Percentiles rank a stretch among this genome's conserved stretches.
These are phyloP conservation scores for Drosophila miranda DNA, from an alignment of 1,140 invertebrate species.

Conservation along the genomic window DNA sequence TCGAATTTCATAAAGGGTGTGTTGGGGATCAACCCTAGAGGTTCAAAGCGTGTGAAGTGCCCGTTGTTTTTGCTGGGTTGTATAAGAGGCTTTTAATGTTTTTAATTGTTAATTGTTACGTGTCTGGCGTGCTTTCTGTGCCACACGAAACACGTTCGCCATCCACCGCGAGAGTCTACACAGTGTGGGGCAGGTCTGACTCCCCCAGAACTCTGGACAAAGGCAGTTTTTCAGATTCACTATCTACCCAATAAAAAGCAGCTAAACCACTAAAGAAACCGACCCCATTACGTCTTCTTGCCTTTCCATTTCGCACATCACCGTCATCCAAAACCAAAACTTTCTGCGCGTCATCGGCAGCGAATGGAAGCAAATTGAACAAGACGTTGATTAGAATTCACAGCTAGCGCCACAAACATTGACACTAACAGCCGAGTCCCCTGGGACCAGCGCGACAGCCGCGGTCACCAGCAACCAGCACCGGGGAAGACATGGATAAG, in stretches of 20 bases:
- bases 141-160: conserved; percentile 18
- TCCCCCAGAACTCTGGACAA: conserved; percentile 2
- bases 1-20: conserved; percentile 54
- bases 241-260: no score
- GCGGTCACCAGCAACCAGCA: neutral
- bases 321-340: neutral
- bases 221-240: neutral
- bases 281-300: no score
- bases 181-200: conserved; percentile 1
- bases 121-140: conserved; percentile 42
- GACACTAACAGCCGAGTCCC: conserved; percentile 29
- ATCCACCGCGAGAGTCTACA: neutral
- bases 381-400: conserved; percentile 62
- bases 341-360: conserved; percentile 8
- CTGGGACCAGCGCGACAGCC: conserved; percentile 13
- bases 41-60: conserved; percentile 66
- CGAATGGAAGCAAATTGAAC: conserved; percentile 23
- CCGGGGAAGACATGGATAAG: conserved; percentile 1
- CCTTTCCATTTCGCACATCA: neutral
- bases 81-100: conserved; percentile 72
- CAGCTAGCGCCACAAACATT: conserved; percentile 18
- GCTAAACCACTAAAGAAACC: no score
- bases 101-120: conserved; percentile 80
- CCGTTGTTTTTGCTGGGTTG: conserved; percentile 55
- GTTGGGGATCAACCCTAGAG: conserved; percentile 44